Base-by-base conservation (phyloP, 2,113 vertebrate species). In the Pao palembangensis region DNA sequence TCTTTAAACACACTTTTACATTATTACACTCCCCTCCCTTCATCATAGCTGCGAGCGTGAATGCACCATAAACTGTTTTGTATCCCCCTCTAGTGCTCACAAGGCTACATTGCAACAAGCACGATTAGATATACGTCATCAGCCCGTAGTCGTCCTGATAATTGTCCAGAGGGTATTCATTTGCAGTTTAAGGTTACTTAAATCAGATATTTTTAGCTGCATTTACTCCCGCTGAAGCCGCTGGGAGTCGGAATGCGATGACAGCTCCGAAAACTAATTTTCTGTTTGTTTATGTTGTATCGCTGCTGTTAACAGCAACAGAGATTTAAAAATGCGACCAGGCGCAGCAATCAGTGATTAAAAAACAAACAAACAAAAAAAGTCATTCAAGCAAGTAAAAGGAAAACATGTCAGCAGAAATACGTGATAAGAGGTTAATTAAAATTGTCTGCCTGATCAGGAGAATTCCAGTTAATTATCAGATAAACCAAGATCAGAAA, bases 81-180 rank as follows among this genome's bases (percentile, higher is more conserved):
- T 19, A n/a, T 10, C 67, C 7, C 69, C 67, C 55, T 69, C 80
- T 78, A 17, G 58, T 60, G 82, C 53, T 16, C 4, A 3, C 2
- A 0, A 0, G 19, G 19, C 11, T 14, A 1, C 28, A 52, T 58
- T 34, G 62, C 61, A 61, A 15, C 16, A n/a, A 13, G 3, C 2
- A 19, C n/a, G 7, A 23, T 2, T 23, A 3, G 16, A 2, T 16
- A 6, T 44, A 4, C 13, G 10, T 44, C 13, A 14, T 44, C 43
- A 14, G 16, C 10, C 43, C 43, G 4, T 23, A 23, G 21, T 23
- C 21, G 21, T 23, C 28, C 8, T 6, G 28, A 31, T 31, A 6
- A 31, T 31, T 31, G 8, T 23, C 21, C 28, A 31, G 28, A 31
- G 6, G 8, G 2, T 23, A 23, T 23, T 44, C 8, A 16, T 44